Percentiles rank a stretch among this genome's conserved stretches.
phyloP scores from a whole-genome alignment of 2,113 vertebrate species.

The Dunckerocampus dactyliophorus region DNA sequence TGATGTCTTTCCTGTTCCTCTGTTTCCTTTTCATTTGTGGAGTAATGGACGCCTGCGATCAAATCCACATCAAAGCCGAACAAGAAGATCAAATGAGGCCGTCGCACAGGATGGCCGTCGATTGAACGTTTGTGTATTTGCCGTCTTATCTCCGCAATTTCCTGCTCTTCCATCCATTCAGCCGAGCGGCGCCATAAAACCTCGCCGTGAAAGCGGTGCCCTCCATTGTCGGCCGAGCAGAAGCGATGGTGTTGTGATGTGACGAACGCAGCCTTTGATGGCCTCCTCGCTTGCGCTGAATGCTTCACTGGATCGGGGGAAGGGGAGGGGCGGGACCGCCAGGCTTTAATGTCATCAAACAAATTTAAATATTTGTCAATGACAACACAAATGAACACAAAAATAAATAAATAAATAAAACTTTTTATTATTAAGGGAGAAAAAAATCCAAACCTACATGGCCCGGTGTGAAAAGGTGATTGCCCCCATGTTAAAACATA shows the following conservation, averaged over 20 bases:
- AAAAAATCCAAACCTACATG: too few relatives aligned
- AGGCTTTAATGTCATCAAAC: neutral
- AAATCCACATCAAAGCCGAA: conserved; percentile 52
- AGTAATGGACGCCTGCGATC: conserved; percentile 30
- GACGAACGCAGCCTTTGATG: conserved; percentile 32
- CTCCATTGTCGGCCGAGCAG: neutral
- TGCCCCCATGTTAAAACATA: too few relatives aligned
- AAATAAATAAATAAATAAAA: neutral
- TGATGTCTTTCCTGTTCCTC: conserved; percentile 35
- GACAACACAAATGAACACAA: too few relatives aligned
- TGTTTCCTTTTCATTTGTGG: conserved; percentile 31
- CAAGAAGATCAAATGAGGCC: conserved; percentile 54
- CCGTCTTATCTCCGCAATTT: conserved; percentile 38
- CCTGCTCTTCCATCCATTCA: conserved; percentile 15
- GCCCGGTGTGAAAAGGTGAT: too few relatives aligned
- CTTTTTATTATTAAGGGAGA: too few relatives aligned
- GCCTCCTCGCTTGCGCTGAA: neutral
- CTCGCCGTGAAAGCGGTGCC: conserved; percentile 22
- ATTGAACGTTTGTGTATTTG: conserved; percentile 36
- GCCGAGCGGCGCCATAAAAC: neutral
- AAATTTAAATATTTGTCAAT: too few relatives aligned
- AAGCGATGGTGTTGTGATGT: conserved; percentile 18
- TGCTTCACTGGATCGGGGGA: neutral
- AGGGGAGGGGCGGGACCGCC: neutral
- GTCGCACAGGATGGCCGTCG: conserved; percentile 37